Conservation (phyloP, 2,113 vertebrate species). For the Hipposideros armiger region DNA sequence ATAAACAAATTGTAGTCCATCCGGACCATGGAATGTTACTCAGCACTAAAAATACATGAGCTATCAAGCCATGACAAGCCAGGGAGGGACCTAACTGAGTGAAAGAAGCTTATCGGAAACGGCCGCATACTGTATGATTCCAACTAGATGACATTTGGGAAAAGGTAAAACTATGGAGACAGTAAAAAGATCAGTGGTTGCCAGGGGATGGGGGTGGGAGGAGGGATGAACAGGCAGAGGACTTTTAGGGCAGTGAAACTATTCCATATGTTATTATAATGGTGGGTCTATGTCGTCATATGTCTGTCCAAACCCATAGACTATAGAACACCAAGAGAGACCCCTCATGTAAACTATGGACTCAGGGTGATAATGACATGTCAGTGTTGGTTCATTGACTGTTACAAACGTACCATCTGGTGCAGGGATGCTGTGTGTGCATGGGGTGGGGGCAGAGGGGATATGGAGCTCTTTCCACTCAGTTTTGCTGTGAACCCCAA, state of each 20-base stretch:
- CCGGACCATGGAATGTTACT: neutral
- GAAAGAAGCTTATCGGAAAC: neutral
- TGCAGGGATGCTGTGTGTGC: neutral
- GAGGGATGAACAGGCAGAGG: neutral
- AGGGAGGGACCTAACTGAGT: neutral
- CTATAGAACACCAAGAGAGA: neutral
- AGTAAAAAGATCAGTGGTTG: neutral
- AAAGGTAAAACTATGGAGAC: neutral
- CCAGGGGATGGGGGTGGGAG: neutral
- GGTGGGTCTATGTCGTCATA: neutral
- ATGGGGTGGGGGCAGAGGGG: too few relatives aligned
- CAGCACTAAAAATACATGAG: neutral
- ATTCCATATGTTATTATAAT: neutral
- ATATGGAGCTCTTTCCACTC: neutral
- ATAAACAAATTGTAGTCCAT: neutral
- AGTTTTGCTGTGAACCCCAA: neutral
- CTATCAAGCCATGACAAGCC: neutral
- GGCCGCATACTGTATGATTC: neutral
- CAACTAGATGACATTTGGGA: neutral
- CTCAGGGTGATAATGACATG: neutral
- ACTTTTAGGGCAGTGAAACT: neutral
- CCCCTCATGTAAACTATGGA: neutral
- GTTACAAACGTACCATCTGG: neutral
- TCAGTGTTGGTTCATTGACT: neutral
- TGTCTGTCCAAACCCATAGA: neutral